phyloP scores from a whole-genome alignment of 2,797 vertebrate genomes.

The Moxostoma hubbsi region DNA sequence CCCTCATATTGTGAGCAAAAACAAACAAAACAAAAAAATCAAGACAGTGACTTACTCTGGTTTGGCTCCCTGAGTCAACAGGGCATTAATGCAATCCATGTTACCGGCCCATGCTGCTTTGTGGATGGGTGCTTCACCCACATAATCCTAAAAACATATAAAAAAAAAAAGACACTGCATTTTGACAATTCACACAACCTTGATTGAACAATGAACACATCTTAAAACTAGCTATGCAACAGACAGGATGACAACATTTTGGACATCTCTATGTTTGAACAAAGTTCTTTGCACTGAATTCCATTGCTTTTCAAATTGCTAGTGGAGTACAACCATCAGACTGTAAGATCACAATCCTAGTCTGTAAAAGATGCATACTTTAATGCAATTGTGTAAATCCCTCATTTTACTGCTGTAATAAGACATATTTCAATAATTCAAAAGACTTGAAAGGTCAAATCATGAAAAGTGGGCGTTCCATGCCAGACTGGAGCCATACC shows the following conservation, averaged over 20 bases:
- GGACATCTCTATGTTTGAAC: background rate
- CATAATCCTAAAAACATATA: constrained; percentile 84
- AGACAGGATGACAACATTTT: background rate
- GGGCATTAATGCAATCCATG: constrained; percentile 90
- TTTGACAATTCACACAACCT: background rate
- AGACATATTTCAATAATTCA: no score
- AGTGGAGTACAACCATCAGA: no score
- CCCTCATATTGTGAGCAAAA: constrained; percentile 19
- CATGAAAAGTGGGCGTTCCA: no score
- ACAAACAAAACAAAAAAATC: constrained; percentile 14
- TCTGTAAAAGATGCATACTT: no score
- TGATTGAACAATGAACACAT: background rate
- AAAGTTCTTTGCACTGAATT: no score
- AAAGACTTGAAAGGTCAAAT: no score
- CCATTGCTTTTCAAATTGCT: no score
- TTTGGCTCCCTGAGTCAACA: constrained; percentile 89
- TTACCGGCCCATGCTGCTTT: constrained; percentile 96
- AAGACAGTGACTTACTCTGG: constrained; percentile 86
- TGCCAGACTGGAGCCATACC: no score
- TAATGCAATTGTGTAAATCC: no score
- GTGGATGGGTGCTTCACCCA: constrained; percentile 94
- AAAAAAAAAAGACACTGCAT: background rate
- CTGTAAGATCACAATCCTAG: no score
- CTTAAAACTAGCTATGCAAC: background rate
- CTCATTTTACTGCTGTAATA: no score